phyloP scores from a whole-genome alignment of 1,140 invertebrate species.

The Anastatus disparis region DNA sequence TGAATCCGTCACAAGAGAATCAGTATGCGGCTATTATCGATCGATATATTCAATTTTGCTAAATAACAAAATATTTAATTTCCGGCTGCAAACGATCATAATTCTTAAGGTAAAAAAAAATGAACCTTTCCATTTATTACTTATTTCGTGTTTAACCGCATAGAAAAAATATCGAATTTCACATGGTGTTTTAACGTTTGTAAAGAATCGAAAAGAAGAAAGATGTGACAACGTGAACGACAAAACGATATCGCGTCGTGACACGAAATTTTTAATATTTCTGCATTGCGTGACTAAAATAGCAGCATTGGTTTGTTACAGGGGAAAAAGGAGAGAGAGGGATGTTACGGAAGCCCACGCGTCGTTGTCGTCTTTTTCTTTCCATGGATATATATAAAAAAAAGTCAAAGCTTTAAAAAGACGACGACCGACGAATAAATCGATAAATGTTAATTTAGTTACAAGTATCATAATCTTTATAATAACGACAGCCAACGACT shows the following conservation, averaged over 20 bases:
- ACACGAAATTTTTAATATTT: slow-evolving; percentile 50
- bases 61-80: too few relatives aligned
- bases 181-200: neutral
- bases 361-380: slow-evolving; percentile 12
- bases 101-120: neutral
- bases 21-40: too few relatives aligned
- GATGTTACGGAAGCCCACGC: slow-evolving; percentile 35
- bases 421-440: neutral
- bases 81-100: too few relatives aligned
- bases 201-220: neutral
- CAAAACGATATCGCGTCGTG: slow-evolving; percentile 47
- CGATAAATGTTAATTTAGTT: slow-evolving; percentile 23
- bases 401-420: neutral
- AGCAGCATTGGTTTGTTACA: slow-evolving; percentile 44
- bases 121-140: neutral
- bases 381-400: neutral
- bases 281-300: slow-evolving; percentile 56
- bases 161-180: slow-evolving; percentile 34
- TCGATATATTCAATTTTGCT: too few relatives aligned
- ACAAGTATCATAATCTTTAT: neutral
- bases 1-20: too few relatives aligned
- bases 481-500: neutral
- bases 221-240: neutral
- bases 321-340: too few relatives aligned
- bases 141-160: neutral